Evolutionary conservation across 2,113 vertebrate genomes (phyloP).

Genomic region (Xiphias gladius): DNA sequence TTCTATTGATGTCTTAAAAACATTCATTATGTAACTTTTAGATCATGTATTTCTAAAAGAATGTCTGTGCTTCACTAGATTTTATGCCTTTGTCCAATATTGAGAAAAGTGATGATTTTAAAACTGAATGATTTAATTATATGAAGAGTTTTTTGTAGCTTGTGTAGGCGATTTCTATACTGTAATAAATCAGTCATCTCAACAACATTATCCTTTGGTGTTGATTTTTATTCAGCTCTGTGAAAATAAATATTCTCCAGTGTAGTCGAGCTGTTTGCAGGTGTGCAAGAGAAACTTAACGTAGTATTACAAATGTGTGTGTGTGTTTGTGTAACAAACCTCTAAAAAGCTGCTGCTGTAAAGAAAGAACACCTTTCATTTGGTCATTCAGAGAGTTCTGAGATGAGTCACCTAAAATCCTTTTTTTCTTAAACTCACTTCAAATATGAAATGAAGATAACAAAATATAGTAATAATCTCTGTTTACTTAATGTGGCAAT

Average conservation of each 20-base stretch:
- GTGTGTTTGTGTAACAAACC: no score
- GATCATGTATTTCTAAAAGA: slow-evolving; percentile 39
- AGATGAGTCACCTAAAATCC: no score
- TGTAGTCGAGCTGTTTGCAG: neutral
- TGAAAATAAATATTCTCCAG: slow-evolving; percentile 20
- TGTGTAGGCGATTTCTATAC: slow-evolving; percentile 61
- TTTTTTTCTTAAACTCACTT: no score
- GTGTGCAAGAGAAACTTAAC: no score
- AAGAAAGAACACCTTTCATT: no score
- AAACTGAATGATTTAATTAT: slow-evolving; percentile 35
- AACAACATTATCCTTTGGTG: slow-evolving; percentile 15
- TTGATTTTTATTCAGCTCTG: slow-evolving; percentile 19
- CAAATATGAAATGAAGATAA: no score
- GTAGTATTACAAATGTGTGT: no score
- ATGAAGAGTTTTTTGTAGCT: slow-evolving; percentile 51
- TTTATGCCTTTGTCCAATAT: slow-evolving; percentile 28
- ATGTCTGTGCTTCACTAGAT: slow-evolving; percentile 40
- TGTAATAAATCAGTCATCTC: slow-evolving; percentile 64
- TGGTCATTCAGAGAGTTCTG: no score
- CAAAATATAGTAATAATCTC: no score
- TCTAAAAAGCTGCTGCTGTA: no score
- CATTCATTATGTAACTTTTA: slow-evolving; percentile 18
- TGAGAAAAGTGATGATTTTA: slow-evolving; percentile 34
- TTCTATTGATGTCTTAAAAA: slow-evolving; percentile 50
- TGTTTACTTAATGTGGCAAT: no score